These are phyloP conservation scores for Gobiocypris rarus DNA, from an alignment of 2,113 vertebrate genomes.

Conservation along the genomic window DNA sequence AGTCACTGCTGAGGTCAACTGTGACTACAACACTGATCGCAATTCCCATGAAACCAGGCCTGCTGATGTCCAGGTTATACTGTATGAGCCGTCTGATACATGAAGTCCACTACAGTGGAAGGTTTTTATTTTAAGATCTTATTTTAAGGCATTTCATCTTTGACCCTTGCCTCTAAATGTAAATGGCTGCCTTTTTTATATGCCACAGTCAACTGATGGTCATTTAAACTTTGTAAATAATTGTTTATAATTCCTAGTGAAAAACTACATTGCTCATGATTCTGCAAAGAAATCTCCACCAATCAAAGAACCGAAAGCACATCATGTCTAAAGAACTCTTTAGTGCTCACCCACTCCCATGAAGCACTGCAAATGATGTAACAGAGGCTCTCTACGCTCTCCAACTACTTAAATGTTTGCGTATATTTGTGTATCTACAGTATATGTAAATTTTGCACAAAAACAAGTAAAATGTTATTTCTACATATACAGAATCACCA, in stretches of 20 bases:
- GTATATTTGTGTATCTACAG: no score
- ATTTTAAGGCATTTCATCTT: neutral
- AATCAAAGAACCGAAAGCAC: neutral
- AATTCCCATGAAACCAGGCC: neutral
- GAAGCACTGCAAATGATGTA: neutral
- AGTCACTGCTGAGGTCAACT: conserved; percentile 31
- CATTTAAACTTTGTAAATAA: neutral
- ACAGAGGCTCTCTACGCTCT: no score
- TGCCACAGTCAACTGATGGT: neutral
- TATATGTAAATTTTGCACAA: no score
- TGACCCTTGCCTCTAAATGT: neutral
- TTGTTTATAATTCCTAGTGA: neutral
- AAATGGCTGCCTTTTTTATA: neutral
- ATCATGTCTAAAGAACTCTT: neutral
- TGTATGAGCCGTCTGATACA: neutral
- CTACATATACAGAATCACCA: neutral
- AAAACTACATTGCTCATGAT: neutral
- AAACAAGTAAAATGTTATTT: no score
- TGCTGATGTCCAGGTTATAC: conserved; percentile 1
- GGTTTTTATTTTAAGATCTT: neutral
- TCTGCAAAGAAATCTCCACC: neutral
- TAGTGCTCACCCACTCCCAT: no score
- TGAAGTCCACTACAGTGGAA: neutral
- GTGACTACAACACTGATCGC: neutral
- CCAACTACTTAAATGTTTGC: no score